Percentiles rank a stretch among this genome's conserved stretches.
Evolutionary conservation across 2,113 vertebrate genomes (phyloP).

Genomic region (Lota lota): DNA sequence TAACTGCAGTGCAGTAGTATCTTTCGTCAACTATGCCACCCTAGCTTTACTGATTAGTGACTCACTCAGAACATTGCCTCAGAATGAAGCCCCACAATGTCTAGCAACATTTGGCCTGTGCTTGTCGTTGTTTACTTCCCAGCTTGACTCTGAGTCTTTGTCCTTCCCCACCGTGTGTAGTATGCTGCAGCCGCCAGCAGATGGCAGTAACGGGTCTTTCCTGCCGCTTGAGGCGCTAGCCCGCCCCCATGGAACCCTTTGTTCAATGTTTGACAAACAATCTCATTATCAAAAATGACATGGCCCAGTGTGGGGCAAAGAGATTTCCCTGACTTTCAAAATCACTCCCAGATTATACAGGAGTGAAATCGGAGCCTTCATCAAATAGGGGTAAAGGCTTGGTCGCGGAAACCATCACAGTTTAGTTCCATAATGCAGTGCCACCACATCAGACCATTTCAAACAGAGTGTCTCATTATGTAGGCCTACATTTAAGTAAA

Average conservation of each 20-base stretch:
- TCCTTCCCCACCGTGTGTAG: conserved; percentile 46
- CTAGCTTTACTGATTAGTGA: no score
- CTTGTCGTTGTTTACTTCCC: no score
- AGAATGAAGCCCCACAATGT: no score
- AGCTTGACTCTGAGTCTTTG: background rate
- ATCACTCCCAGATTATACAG: background rate
- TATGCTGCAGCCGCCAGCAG: conserved; percentile 52
- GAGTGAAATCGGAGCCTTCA: conserved; percentile 5
- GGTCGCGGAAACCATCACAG: conserved; percentile 5
- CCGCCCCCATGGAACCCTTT: conserved; percentile 18
- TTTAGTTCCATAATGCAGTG: background rate
- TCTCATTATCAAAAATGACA: conserved; percentile 28
- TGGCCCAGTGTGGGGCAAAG: conserved; percentile 1
- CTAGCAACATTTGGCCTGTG: no score
- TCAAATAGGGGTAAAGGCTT: background rate
- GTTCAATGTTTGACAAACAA: conserved; percentile 38
- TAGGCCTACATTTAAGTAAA: background rate
- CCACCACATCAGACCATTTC: background rate
- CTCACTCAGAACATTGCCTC: no score
- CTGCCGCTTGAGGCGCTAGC: background rate
- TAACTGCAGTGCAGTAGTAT: no score
- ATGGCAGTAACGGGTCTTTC: conserved; percentile 55
- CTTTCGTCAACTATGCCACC: no score
- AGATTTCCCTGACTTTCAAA: background rate
- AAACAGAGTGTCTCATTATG: conserved; percentile 6